Evolutionary conservation across 2,113 vertebrate genomes (phyloP).

Genomic region (Chrysochloris asiatica): DNA sequence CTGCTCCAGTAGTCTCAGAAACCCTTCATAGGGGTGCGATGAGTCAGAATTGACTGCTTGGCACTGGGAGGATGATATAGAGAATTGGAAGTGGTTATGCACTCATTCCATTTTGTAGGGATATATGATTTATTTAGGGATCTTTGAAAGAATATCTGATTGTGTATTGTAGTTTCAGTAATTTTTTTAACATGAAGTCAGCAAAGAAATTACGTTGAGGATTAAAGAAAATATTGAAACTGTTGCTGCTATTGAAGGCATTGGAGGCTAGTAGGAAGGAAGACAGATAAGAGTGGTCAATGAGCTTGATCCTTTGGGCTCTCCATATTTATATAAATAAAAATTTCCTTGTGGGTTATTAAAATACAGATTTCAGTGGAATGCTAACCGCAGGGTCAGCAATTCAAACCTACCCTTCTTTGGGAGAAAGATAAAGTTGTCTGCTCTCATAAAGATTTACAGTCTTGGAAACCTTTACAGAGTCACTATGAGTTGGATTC

Average conservation of each 20-base stretch:
- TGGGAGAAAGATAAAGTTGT: too few species aligned
- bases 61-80: too few species aligned
- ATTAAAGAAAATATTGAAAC: slow-evolving; percentile 34
- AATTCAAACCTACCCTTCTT: too few species aligned
- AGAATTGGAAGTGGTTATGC: slow-evolving; percentile 45
- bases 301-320: background rate
- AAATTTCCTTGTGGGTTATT: background rate
- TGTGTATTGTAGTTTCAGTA: slow-evolving; percentile 34
- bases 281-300: background rate
- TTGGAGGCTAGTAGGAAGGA: background rate
- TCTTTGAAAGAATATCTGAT: slow-evolving; percentile 33
- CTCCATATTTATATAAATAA: background rate
- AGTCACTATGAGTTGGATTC: too few species aligned
- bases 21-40: too few species aligned
- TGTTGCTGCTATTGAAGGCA: background rate
- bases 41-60: too few species aligned
- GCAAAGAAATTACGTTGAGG: background rate
- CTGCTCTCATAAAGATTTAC: too few species aligned
- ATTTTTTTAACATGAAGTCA: slow-evolving; percentile 36
- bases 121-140: slow-evolving; percentile 18
- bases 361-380: slow-evolving; percentile 5
- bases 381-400: too few species aligned
- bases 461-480: too few species aligned
- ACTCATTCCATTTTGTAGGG: slow-evolving; percentile 48
- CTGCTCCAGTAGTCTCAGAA: too few species aligned